phyloP scores from a whole-genome alignment of 2,797 vertebrate species.

The Muraenolepis orangiensis region DNA sequence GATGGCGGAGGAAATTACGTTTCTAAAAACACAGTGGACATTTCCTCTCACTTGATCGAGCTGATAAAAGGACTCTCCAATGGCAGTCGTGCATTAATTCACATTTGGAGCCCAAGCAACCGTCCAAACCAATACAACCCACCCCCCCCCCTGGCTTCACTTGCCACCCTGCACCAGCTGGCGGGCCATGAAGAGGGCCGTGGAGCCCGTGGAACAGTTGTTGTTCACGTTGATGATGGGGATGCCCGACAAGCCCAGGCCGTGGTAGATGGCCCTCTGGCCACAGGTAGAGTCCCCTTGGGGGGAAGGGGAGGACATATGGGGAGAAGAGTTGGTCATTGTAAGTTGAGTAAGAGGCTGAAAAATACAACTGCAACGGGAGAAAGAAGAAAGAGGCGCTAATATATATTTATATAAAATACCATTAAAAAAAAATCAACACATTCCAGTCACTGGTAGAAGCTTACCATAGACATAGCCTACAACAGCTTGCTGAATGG shows the following conservation, averaged over 20 bases:
- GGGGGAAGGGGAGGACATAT: neutral
- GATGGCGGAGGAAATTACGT: too few species aligned
- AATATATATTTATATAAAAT: too few species aligned
- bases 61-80: too few species aligned
- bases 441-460: neutral
- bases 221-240: constrained; percentile 96
- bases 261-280: constrained; percentile 92
- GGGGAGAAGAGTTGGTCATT: neutral
- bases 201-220: constrained; percentile 96
- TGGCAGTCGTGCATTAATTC: too few species aligned
- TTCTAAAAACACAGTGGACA: too few species aligned
- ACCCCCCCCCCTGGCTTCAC: constrained; percentile 30
- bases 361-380: neutral
- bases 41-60: too few species aligned
- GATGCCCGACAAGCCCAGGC: constrained; percentile 91
- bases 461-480: constrained; percentile 93
- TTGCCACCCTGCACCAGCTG: constrained; percentile 90
- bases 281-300: constrained; percentile 91
- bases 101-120: too few species aligned
- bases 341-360: neutral
- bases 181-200: constrained; percentile 89
- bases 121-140: too few species aligned
- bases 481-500: constrained; percentile 88
- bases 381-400: neutral
- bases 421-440: too few species aligned